Evolutionary conservation across 1,140 invertebrate genomes (phyloP).

Genomic region (Trachymyrmex cornetzi): DNA sequence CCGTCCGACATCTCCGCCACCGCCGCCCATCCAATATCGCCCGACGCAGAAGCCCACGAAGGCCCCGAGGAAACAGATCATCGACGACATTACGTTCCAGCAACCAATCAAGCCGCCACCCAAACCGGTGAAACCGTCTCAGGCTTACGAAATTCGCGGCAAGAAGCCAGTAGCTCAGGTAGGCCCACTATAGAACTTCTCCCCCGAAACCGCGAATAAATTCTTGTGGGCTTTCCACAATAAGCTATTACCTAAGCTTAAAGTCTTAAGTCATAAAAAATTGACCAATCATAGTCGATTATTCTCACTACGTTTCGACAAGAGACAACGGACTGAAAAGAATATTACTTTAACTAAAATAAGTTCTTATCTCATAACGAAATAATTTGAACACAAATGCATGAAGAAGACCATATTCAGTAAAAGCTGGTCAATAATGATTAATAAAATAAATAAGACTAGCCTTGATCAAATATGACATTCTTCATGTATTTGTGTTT

Average conservation of each 20-base stretch:
- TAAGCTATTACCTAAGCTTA: too few species aligned
- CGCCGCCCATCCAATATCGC: conserved; percentile 76
- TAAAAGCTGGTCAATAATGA: too few species aligned
- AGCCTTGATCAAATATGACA: too few species aligned
- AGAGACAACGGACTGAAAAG: too few species aligned
- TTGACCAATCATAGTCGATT: too few species aligned
- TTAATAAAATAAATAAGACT: too few species aligned
- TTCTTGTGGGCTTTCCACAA: neutral
- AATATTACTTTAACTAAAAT: neutral
- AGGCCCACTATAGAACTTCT: neutral
- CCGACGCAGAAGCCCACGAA: conserved; percentile 71
- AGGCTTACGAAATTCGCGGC: conserved; percentile 80
- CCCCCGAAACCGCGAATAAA: neutral
- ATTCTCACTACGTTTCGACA: too few species aligned
- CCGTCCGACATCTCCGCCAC: conserved; percentile 64
- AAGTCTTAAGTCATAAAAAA: too few species aligned
- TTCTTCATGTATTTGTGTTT: too few species aligned
- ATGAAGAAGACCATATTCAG: too few species aligned
- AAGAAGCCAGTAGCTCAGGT: conserved; percentile 92
- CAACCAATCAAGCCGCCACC: conserved; percentile 70
- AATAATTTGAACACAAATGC: too few species aligned
- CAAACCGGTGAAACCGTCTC: conserved; percentile 70
- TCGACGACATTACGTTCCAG: conserved; percentile 66
- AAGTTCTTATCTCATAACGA: neutral
- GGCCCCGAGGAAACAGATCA: conserved; percentile 70